phyloP scores from a whole-genome alignment of 1,140 invertebrate species.

The Pemphigus obesinymphae region DNA sequence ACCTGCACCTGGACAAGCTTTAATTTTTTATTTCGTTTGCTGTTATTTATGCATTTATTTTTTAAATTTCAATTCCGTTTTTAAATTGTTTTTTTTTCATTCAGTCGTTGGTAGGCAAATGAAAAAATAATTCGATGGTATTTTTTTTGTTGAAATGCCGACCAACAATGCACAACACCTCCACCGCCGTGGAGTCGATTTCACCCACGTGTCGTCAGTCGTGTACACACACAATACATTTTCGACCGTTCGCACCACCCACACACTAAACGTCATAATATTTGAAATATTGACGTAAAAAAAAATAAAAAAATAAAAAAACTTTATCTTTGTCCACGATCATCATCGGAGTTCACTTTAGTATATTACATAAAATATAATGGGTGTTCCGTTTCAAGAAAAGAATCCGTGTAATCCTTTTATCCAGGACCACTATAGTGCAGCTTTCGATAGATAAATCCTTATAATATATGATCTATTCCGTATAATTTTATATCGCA shows the following conservation, averaged over 20 bases:
- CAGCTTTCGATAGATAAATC: not conserved
- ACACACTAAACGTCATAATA: not conserved
- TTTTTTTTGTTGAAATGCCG: not conserved
- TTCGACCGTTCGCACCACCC: not conserved
- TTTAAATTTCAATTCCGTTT: not conserved
- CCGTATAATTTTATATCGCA: not conserved
- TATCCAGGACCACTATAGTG: no score
- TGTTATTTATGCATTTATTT: not conserved
- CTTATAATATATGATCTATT: not conserved
- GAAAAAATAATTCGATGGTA: not conserved
- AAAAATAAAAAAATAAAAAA: not conserved
- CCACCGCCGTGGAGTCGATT: not conserved
- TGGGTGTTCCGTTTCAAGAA: not conserved
- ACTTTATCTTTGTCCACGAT: not conserved
- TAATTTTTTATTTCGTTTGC: not conserved
- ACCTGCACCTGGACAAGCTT: not conserved
- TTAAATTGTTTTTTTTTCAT: not conserved
- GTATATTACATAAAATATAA: not conserved
- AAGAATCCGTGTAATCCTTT: not conserved
- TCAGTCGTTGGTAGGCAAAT: not conserved
- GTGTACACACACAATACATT: not conserved
- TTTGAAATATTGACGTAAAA: conserved; percentile 2
- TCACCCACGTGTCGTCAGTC: not conserved
- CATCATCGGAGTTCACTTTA: not conserved
- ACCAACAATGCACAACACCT: not conserved